These are phyloP conservation scores for Orientallactaga sibirica DNA, from an alignment of 2,797 vertebrate genomes.

Conservation along the genomic window DNA sequence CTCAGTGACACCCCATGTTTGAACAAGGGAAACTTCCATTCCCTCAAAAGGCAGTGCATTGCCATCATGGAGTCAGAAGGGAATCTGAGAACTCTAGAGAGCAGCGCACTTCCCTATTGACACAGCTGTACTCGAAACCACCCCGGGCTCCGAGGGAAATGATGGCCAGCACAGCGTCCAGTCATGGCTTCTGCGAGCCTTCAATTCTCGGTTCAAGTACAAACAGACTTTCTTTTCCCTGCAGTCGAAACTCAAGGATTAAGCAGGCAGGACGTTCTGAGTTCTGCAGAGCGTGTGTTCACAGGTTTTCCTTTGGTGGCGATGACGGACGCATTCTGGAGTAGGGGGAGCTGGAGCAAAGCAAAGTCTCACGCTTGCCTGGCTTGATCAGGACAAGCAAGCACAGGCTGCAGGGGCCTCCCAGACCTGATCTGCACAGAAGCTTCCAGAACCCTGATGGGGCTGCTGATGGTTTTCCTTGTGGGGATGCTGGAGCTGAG, in stretches of 20 bases:
- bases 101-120: neutral
- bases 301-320: slow-evolving; percentile 85
- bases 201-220: slow-evolving; percentile 75
- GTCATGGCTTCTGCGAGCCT: slow-evolving; percentile 74
- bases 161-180: slow-evolving; percentile 68
- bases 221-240: slow-evolving; percentile 70
- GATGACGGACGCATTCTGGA: slow-evolving; percentile 85
- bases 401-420: slow-evolving; percentile 79
- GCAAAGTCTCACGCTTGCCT: slow-evolving; percentile 86
- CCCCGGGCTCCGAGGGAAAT: slow-evolving; percentile 45
- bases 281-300: slow-evolving; percentile 75
- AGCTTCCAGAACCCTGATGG: slow-evolving; percentile 79
- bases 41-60: slow-evolving; percentile 44
- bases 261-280: slow-evolving; percentile 82
- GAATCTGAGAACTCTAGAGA: slow-evolving; percentile 48
- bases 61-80: slow-evolving; percentile 8
- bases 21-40: slow-evolving; percentile 2
- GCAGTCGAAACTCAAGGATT: slow-evolving; percentile 84
- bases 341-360: slow-evolving; percentile 87
- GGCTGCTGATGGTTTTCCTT: slow-evolving; percentile 79
- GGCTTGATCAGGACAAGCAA: slow-evolving; percentile 85
- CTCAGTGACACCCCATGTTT: neutral
- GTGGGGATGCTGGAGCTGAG: slow-evolving; percentile 76
- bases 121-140: slow-evolving; percentile 63
- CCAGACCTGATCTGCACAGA: slow-evolving; percentile 78